Evolutionary conservation across 2,888 invertebrate species (phyloP).

Genomic region (Lochmaea crataegi): DNA sequence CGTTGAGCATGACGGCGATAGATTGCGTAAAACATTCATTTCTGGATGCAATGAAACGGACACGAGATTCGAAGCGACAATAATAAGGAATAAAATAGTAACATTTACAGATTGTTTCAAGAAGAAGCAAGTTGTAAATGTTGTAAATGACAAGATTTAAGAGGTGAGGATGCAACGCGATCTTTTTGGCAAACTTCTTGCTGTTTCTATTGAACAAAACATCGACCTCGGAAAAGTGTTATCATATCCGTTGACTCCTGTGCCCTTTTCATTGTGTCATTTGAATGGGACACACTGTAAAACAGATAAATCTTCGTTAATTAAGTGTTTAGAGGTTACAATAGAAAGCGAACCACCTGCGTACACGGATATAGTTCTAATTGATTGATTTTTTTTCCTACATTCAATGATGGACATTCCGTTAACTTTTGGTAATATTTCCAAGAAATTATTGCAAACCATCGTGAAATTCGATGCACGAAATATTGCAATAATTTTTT

Average conservation of each 20-base stretch:
- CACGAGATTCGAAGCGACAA: not conserved
- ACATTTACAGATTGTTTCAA: not conserved
- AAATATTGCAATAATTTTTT: slow-evolving; percentile 12
- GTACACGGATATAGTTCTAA: slow-evolving; percentile 16
- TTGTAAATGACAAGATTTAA: slow-evolving; percentile 39
- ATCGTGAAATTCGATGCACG: not conserved
- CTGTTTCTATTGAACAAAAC: slow-evolving; percentile 34
- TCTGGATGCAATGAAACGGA: not conserved
- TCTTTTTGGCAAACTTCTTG: slow-evolving; percentile 44
- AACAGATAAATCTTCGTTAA: slow-evolving; percentile 27
- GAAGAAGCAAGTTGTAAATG: slow-evolving; percentile 38
- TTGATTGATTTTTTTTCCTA: slow-evolving; percentile 21
- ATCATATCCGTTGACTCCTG: slow-evolving; percentile 39
- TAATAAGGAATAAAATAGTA: not conserved
- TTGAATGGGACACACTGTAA: slow-evolving; percentile 30
- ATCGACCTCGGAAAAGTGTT: slow-evolving; percentile 42
- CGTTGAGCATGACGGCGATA: not conserved
- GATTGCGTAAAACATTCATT: not conserved
- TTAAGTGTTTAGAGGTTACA: not conserved
- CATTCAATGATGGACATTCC: slow-evolving; percentile 14
- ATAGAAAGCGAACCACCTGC: slow-evolving; percentile 3
- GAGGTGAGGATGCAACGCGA: slow-evolving; percentile 45
- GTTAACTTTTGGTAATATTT: slow-evolving; percentile 28
- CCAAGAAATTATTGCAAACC: slow-evolving; percentile 14
- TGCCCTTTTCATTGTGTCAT: slow-evolving; percentile 40